Evolutionary conservation across 2,888 invertebrate genomes (phyloP).

Genomic region (Thera obeliscata): DNA sequence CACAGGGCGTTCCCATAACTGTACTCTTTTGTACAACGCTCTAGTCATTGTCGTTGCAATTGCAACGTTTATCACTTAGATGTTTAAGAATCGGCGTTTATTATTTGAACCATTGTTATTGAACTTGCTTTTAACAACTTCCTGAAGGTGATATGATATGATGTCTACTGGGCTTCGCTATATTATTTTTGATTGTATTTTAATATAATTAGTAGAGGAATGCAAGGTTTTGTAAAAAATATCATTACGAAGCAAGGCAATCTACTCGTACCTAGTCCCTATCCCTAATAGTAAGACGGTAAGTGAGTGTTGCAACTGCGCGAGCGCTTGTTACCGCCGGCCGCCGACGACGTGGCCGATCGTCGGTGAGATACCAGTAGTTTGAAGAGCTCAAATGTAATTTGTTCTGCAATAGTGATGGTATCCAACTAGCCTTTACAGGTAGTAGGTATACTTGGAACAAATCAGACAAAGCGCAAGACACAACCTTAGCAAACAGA

Average conservation of each 20-base stretch:
- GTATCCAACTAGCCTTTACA: conserved; percentile 10
- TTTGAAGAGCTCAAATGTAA: conserved; percentile 19
- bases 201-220: background rate
- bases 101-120: background rate
- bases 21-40: conserved; percentile 18
- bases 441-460: conserved; percentile 6
- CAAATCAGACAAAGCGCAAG: conserved; percentile 11
- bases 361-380: conserved; percentile 17
- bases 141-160: background rate
- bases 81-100: background rate
- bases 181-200: background rate
- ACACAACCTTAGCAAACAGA: background rate
- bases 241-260: background rate
- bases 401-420: conserved; percentile 24
- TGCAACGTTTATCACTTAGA: conserved; percentile 16
- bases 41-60: conserved; percentile 3
- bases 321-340: conserved; percentile 17
- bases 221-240: background rate
- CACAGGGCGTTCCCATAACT: conserved; percentile 22
- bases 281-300: background rate
- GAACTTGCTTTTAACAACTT: background rate
- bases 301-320: conserved; percentile 16
- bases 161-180: background rate
- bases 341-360: conserved; percentile 19
- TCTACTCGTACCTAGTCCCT: background rate